These are phyloP conservation scores for Leptinotarsa defecta DNA, from an alignment of 1,140 invertebrate species.

Conservation along the genomic window DNA sequence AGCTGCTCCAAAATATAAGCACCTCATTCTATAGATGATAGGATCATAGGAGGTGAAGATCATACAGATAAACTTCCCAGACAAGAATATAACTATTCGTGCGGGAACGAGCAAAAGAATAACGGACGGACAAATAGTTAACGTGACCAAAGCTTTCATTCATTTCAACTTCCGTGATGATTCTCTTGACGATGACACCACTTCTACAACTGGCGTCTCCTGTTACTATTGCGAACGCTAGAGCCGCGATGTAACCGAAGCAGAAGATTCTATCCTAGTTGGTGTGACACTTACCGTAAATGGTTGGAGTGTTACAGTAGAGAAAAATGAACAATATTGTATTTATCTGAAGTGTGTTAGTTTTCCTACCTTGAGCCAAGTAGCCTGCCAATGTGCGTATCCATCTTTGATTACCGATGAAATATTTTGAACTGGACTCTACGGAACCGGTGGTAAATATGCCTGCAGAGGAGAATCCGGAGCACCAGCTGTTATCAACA, in stretches of 20 bases:
- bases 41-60: constrained; percentile 52
- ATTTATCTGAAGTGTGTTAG: constrained; percentile 15
- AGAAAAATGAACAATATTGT: constrained; percentile 18
- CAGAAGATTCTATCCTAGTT: constrained; percentile 14
- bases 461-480: constrained; percentile 71
- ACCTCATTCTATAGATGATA: neutral
- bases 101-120: neutral
- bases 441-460: constrained; percentile 57
- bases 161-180: too few relatives aligned
- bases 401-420: constrained; percentile 50
- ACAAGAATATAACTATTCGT: neutral
- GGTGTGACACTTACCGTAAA: constrained; percentile 25
- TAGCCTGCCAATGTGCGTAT: constrained; percentile 24
- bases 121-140: neutral
- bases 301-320: constrained; percentile 44
- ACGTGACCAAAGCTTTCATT: too few relatives aligned
- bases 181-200: constrained; percentile 52
- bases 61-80: constrained; percentile 53
- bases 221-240: neutral
- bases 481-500: constrained; percentile 64
- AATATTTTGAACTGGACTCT: constrained; percentile 53
- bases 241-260: neutral
- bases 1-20: neutral
- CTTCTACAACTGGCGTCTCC: constrained; percentile 43
- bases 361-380: constrained; percentile 19